Evolutionary conservation across 2,113 vertebrate genomes (phyloP), one percentile per base, ranked within the genome.

Genomic region (Salvelinus namaycush): DNA sequence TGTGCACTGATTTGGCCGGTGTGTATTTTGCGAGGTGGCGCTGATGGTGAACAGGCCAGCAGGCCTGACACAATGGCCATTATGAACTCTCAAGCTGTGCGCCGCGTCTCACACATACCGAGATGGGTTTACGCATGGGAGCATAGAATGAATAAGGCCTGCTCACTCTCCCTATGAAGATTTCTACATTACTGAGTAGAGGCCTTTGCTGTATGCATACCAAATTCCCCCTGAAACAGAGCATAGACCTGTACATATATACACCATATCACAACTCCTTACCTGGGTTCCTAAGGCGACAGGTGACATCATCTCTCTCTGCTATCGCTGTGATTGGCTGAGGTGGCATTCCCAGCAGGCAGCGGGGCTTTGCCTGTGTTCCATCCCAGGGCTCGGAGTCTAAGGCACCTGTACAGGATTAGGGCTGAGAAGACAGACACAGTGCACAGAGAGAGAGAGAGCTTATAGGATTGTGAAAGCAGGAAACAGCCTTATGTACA

Each of bases 11-110:
- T 72, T 48, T 77, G 78, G 75, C 82, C 57, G 48, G 24, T 54
- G 86, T 88, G 80, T 79, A 73, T 77, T 91, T 88, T 89, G 88
- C 24, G 85, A 89, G 88, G 91, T 90, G 91, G 48, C 74, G 84
- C 79, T 92, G 90, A 92, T 76, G 88, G 80, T 75, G 83, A 87
- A 76, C 91, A 92, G 90, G 5, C 12, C 73, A 84, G 81, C 76
- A 82, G 79, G 83, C 69, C 29, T 74, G 81, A 84, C 74, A 77
- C 26, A 59, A 72, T 22, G 68, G 62, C 77, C 48, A 65, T 11
- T 34, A 57, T 76, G 72, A 70, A 80, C 51, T 79, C 78, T 84
- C 78, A 65, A 76, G 85, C 54, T 14, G 70, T 81, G 72, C 74
- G 64, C 78, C 29, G 70, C 71, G 65, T 59, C 51, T 54, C 16